These are phyloP conservation scores for Rhea pennata DNA, from an alignment of 2,113 vertebrate genomes.

Conservation along the genomic window DNA sequence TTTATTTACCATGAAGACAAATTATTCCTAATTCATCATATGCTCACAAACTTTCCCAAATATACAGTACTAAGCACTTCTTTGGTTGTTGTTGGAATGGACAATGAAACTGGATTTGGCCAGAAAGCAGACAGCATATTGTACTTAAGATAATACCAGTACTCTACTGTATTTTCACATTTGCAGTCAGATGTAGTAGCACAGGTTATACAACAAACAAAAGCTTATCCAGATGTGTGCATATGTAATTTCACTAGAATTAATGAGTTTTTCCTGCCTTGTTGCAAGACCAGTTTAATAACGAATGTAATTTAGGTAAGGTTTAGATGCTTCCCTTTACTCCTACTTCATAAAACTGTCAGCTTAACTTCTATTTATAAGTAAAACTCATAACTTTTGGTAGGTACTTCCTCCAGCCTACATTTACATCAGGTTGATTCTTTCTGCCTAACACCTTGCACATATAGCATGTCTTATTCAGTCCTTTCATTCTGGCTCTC, in stretches of 20 bases:
- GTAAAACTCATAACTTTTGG: not conserved
- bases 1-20: not conserved
- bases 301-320: not conserved
- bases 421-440: not conserved
- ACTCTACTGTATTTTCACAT: not conserved
- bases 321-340: not conserved
- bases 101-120: not conserved
- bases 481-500: not conserved
- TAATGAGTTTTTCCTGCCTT: not conserved
- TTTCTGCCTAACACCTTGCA: not conserved
- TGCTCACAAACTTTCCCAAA: not conserved
- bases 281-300: not conserved
- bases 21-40: not conserved
- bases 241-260: not conserved
- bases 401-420: not conserved
- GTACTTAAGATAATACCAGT: not conserved
- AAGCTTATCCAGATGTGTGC: not conserved
- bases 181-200: not conserved
- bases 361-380: not conserved
- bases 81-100: not conserved
- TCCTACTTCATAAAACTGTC: not conserved
- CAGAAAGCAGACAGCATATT: not conserved
- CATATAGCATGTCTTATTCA: not conserved
- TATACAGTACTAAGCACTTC: not conserved
- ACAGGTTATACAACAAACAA: not conserved